A percentile compares a stretch with the other conserved stretches of the same genome.
These are phyloP conservation scores for Crotalus tigris DNA, from an alignment of 2,113 vertebrate species.

Conservation along the genomic window DNA sequence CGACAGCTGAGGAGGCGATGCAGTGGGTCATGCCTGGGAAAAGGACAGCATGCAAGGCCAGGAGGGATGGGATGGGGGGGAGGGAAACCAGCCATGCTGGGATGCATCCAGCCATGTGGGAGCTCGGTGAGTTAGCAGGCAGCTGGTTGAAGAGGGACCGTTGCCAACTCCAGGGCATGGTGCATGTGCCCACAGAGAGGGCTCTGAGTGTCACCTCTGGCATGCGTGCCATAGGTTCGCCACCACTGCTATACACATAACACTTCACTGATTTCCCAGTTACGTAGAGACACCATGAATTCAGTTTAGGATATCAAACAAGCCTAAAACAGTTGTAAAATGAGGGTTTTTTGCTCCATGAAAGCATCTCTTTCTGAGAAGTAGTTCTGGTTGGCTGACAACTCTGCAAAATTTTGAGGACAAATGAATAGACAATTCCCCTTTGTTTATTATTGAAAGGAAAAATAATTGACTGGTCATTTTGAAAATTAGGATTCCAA, in stretches of 20 bases:
- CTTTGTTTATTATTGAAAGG: not conserved
- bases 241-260: not conserved
- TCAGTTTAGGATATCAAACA: not conserved
- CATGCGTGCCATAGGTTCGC: no score
- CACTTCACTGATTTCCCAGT: not conserved
- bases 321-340: not conserved
- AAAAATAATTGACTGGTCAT: not conserved
- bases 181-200: no score
- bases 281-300: not conserved
- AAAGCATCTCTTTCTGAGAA: not conserved
- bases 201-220: no score
- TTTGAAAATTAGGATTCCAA: not conserved
- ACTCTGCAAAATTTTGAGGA: not conserved
- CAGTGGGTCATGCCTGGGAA: no score
- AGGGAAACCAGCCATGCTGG: no score
- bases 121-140: no score
- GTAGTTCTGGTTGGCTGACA: not conserved
- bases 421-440: not conserved
- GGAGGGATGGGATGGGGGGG: no score
- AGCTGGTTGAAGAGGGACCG: no score
- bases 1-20: no score
- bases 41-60: no score
- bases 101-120: no score
- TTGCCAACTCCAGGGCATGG: no score
- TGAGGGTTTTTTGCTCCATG: not conserved